Evolutionary conservation across 2,888 invertebrate genomes (phyloP).

Genomic region (Hedya salicella): DNA sequence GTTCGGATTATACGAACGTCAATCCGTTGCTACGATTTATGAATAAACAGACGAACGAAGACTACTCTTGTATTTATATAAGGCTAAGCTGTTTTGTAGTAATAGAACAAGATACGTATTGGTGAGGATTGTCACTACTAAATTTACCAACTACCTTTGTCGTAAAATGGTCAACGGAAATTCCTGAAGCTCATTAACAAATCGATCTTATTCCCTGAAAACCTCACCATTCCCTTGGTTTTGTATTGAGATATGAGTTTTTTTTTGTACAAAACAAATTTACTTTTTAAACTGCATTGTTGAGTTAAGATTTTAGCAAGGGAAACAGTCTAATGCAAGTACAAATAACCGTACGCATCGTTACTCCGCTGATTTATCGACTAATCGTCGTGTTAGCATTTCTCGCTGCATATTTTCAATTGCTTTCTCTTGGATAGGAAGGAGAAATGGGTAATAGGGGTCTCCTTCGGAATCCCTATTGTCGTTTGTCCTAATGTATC

Average conservation of each 20-base stretch:
- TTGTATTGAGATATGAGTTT: conserved; percentile 1
- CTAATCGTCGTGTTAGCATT: conserved; percentile 52
- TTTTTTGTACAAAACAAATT: neutral
- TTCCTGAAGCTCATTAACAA: conserved; percentile 25
- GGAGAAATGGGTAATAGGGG: too few relatives aligned
- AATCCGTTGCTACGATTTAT: too few relatives aligned
- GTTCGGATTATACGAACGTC: too few relatives aligned
- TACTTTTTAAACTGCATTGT: neutral
- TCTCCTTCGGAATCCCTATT: too few relatives aligned
- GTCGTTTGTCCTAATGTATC: too few relatives aligned
- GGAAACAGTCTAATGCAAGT: conserved; percentile 10
- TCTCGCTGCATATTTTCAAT: conserved; percentile 52
- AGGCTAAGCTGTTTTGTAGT: too few relatives aligned
- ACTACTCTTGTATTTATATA: too few relatives aligned
- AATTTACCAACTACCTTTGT: too few relatives aligned
- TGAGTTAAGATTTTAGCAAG: neutral
- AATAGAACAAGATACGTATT: neutral
- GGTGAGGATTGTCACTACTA: neutral
- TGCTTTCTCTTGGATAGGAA: conserved; percentile 47
- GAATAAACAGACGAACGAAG: too few relatives aligned
- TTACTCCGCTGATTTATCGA: conserved; percentile 37
- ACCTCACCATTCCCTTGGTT: neutral
- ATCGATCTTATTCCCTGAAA: conserved; percentile 2
- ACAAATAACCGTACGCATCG: conserved; percentile 50
- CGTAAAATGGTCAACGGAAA: conserved; percentile 17